phyloP scores from a whole-genome alignment of 2,113 vertebrate species.

The Anser cygnoides region DNA sequence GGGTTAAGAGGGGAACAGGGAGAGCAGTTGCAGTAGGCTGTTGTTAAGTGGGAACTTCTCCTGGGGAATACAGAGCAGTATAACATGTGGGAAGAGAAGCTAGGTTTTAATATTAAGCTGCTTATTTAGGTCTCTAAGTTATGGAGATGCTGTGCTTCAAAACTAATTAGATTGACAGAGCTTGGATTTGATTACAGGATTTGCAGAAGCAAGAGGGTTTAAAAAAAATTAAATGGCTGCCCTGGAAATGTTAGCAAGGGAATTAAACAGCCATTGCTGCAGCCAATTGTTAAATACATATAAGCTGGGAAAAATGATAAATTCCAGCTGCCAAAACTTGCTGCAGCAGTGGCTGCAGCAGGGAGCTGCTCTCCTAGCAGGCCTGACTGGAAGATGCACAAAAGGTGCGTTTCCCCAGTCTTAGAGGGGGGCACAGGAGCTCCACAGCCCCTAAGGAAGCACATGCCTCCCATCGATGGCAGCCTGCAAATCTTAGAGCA shows the following conservation, averaged over 20 bases:
- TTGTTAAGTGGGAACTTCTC: background rate
- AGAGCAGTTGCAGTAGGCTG: background rate
- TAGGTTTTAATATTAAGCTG: conserved; percentile 66
- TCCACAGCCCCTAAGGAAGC: background rate
- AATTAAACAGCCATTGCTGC: conserved; percentile 51
- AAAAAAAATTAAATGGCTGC: conserved; percentile 27
- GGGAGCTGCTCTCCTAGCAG: background rate
- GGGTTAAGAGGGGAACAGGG: background rate
- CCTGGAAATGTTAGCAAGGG: conserved; percentile 44
- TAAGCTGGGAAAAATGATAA: background rate
- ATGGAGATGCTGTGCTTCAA: conserved; percentile 56
- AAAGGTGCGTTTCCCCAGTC: background rate
- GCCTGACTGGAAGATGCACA: background rate
- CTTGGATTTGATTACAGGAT: conserved; percentile 59
- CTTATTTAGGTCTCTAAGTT: conserved; percentile 67
- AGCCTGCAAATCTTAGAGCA: background rate
- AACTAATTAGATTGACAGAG: conserved; percentile 72
- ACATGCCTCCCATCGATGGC: rapidly evolving
- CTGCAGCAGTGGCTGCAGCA: background rate
- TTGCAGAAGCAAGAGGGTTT: conserved; percentile 60
- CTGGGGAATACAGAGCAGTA: background rate
- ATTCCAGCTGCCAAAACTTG: background rate
- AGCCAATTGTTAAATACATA: conserved; percentile 38
- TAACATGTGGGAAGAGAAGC: background rate
- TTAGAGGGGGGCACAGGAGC: background rate